These are phyloP conservation scores for Hippocampus abdominalis DNA, from an alignment of 2,113 vertebrate genomes.

Conservation along the genomic window DNA sequence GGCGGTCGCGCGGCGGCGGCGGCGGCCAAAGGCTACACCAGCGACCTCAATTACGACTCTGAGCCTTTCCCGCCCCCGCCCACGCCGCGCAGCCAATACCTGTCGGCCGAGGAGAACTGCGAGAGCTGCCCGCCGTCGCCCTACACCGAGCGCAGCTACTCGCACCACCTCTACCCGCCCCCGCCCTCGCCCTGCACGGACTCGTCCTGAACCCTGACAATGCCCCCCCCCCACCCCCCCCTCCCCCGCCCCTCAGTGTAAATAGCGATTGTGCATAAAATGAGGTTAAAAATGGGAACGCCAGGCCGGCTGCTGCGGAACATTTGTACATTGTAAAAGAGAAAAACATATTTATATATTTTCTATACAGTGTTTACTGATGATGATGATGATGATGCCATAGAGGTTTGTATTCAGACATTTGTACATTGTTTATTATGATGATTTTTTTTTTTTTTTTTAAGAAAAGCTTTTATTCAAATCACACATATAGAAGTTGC, in stretches of 20 bases:
- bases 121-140: conserved; percentile 97
- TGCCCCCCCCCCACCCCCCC: conserved; percentile 26
- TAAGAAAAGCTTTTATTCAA: conserved; percentile 75
- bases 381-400: conserved; percentile 70
- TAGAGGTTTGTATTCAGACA: conserved; percentile 88
- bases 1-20: conserved; percentile 50
- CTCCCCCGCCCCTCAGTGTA: conserved; percentile 71
- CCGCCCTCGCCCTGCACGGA: conserved; percentile 95
- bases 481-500: conserved; percentile 90
- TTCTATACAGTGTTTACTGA: conserved; percentile 94
- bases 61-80: conserved; percentile 94
- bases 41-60: conserved; percentile 96
- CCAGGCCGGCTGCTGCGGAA: conserved; percentile 58
- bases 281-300: conserved; percentile 62
- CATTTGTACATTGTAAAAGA: conserved; percentile 89
- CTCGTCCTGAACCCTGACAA: conserved; percentile 83
- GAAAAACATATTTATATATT: conserved; percentile 96
- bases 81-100: conserved; percentile 93
- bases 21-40: conserved; percentile 85
- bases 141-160: conserved; percentile 93
- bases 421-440: conserved; percentile 78
- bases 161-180: conserved; percentile 91
- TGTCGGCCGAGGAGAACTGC: conserved; percentile 96
- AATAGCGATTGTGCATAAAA: conserved; percentile 75
- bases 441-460: conserved; percentile 58